These are phyloP conservation scores for Halyomorpha halys DNA, from an alignment of 1,140 invertebrate species.

Conservation along the genomic window DNA sequence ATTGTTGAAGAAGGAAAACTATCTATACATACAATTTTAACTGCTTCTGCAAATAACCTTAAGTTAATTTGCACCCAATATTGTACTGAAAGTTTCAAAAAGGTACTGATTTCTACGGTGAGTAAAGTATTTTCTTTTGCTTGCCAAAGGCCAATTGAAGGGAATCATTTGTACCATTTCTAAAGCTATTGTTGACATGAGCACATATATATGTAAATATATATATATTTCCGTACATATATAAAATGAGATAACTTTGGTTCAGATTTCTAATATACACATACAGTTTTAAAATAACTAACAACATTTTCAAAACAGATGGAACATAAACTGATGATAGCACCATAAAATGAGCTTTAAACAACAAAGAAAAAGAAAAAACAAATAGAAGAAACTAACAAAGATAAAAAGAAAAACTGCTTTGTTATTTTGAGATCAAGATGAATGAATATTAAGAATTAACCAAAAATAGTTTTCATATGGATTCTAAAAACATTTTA, in stretches of 20 bases:
- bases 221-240: neutral
- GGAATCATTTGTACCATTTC: constrained; percentile 23
- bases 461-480: constrained; percentile 16
- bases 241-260: constrained; percentile 12
- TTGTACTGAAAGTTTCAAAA: constrained; percentile 24
- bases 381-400: neutral
- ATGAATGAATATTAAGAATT: constrained; percentile 1
- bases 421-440: constrained; percentile 19
- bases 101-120: constrained; percentile 13
- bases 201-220: constrained; percentile 7
- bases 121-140: constrained; percentile 19
- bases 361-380: constrained; percentile 11
- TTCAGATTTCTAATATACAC: constrained; percentile 9
- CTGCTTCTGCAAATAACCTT: neutral
- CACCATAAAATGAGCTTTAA: constrained; percentile 15
- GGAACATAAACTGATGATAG: constrained; percentile 12
- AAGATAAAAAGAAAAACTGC: neutral
- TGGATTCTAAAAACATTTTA: constrained; percentile 16
- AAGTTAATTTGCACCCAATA: constrained; percentile 23
- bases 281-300: constrained; percentile 14
- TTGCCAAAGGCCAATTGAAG: constrained; percentile 13
- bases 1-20: constrained; percentile 8
- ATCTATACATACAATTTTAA: constrained; percentile 15
- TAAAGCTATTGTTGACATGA: constrained; percentile 26
- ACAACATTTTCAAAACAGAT: neutral